Percentiles rank a stretch among this genome's conserved stretches.
phyloP scores from a whole-genome alignment of 2,888 invertebrate species.

The Salticus scenicus region DNA sequence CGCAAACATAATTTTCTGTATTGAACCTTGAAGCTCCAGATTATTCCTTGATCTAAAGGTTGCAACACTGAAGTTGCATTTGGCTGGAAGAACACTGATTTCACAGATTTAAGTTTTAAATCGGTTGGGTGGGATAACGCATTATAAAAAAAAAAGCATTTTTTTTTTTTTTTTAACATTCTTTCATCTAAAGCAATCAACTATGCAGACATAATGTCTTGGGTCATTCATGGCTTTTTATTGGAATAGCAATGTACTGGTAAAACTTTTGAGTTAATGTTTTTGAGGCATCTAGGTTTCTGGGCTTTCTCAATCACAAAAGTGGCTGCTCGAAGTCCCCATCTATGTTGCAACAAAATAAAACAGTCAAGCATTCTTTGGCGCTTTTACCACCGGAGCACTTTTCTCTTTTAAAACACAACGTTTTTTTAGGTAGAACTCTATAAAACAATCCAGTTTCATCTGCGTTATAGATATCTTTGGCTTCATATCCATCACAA shows the following conservation, averaged over 20 bases:
- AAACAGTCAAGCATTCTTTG: slow-evolving; percentile 10
- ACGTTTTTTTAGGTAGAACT: neutral
- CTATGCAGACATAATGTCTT: slow-evolving; percentile 14
- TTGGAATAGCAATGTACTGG: slow-evolving; percentile 18
- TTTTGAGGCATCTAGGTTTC: slow-evolving; percentile 7
- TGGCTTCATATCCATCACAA: slow-evolving; percentile 8
- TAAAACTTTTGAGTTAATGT: slow-evolving; percentile 15
- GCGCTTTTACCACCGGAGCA: slow-evolving; percentile 7
- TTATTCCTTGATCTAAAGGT: slow-evolving; percentile 1
- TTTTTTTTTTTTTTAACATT: neutral
- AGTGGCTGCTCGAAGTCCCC: neutral
- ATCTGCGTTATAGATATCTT: slow-evolving; percentile 5
- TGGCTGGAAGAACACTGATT: neutral
- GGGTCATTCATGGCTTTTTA: slow-evolving; percentile 32
- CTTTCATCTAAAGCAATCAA: slow-evolving; percentile 15
- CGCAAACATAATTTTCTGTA: slow-evolving; percentile 6
- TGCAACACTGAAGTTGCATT: slow-evolving; percentile 11
- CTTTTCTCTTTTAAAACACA: slow-evolving; percentile 22
- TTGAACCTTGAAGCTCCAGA: neutral
- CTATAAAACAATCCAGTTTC: slow-evolving; percentile 5
- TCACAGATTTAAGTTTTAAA: slow-evolving; percentile 15
- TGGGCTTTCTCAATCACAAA: slow-evolving; percentile 16
- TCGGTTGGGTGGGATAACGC: neutral
- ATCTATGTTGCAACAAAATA: slow-evolving; percentile 13
- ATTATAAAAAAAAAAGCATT: neutral